A percentile compares a stretch with the other conserved stretches of the same genome.
Conservation (phyloP, 2,113 vertebrate genomes). For the Gnathonemus echidnorhynchus region DNA sequence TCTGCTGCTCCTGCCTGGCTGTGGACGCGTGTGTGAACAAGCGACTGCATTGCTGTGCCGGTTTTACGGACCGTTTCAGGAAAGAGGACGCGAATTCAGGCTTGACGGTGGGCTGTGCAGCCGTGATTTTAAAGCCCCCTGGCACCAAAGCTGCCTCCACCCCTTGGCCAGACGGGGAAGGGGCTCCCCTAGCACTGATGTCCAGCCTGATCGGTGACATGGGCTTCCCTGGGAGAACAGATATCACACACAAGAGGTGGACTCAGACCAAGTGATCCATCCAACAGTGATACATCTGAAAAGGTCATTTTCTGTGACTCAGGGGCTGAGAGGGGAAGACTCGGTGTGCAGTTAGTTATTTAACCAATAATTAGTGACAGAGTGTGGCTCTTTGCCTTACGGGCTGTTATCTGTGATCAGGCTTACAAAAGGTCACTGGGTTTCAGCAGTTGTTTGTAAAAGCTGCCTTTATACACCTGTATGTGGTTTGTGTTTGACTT, state of each 20-base stretch:
- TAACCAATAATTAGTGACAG: constrained; percentile 3
- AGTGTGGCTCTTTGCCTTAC: neutral
- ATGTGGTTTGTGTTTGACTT: neutral
- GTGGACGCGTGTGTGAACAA: neutral
- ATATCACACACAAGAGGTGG: constrained; percentile 45
- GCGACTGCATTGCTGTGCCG: neutral
- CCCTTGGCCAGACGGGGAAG: neutral
- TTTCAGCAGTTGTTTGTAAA: neutral
- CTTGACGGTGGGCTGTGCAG: neutral
- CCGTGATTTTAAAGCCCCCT: neutral
- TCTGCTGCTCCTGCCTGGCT: neutral
- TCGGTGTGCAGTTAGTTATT: neutral
- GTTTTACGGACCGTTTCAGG: neutral
- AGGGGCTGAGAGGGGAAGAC: constrained; percentile 13
- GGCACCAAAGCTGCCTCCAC: neutral
- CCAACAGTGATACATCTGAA: constrained; percentile 47
- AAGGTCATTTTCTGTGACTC: constrained; percentile 47
- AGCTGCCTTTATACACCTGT: neutral
- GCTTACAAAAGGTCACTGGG: neutral
- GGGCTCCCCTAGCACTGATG: neutral
- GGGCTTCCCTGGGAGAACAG: constrained; percentile 34
- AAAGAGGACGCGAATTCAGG: constrained; percentile 15
- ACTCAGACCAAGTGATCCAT: constrained; percentile 43
- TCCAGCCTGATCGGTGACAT: constrained; percentile 19
- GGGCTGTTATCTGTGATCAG: neutral